Conservation (phyloP, 23 tunicate species). For the Ascidia mentula region DNA sequence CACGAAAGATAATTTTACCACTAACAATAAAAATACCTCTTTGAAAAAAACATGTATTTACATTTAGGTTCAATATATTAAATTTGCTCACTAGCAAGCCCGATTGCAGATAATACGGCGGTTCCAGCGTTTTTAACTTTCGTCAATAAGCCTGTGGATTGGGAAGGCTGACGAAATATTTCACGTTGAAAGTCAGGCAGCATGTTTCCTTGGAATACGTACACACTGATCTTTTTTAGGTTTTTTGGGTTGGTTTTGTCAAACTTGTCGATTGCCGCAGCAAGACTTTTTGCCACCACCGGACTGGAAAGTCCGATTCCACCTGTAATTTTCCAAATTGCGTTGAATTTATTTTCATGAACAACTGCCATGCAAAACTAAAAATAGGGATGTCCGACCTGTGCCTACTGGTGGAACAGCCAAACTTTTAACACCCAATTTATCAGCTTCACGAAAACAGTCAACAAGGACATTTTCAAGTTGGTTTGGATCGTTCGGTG, state of each 20-base stretch:
- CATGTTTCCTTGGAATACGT: background rate
- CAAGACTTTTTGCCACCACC: background rate
- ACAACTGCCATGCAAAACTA: background rate
- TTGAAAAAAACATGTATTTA: too few species aligned
- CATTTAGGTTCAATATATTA: too few species aligned
- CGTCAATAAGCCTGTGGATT: background rate
- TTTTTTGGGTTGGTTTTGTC: background rate
- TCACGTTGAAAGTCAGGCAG: conserved; percentile 1
- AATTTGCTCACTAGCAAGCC: too few species aligned
- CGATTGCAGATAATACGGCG: background rate
- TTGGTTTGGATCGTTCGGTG: conserved; percentile 14
- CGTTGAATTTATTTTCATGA: background rate
- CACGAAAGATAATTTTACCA: too few species aligned
- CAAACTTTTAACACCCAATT: conserved; percentile 11
- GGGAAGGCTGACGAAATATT: background rate
- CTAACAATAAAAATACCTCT: too few species aligned
- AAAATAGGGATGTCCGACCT: conserved; percentile 15
- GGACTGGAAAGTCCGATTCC: background rate
- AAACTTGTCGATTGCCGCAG: conserved; percentile 1
- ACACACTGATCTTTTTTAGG: background rate
- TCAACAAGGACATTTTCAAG: background rate
- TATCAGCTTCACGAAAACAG: conserved; percentile 24
- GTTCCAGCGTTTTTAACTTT: background rate
- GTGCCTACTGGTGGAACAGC: conserved; percentile 64
- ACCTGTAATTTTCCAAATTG: background rate